A percentile compares a stretch with the other conserved stretches of the same genome.
Evolutionary conservation across 1,140 invertebrate species (phyloP).

Genomic region (Saccostrea echinata): DNA sequence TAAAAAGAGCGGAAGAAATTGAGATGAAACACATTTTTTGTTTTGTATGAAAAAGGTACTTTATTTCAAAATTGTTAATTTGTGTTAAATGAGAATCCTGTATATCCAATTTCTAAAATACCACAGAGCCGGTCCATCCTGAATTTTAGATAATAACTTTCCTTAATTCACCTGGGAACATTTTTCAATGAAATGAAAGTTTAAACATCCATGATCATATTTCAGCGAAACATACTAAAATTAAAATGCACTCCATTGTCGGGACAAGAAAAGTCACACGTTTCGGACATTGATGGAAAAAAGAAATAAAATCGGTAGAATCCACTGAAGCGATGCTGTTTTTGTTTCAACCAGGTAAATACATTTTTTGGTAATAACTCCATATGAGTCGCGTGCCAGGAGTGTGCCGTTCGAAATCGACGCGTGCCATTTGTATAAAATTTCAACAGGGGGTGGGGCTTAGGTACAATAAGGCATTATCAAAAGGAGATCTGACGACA

Average conservation of each 20-base stretch:
- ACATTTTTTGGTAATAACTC: neutral
- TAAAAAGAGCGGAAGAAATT: constrained; percentile 31
- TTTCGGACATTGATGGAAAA: neutral
- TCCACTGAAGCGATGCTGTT: neutral
- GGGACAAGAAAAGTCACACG: neutral
- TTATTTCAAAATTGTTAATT: constrained; percentile 35
- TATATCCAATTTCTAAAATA: neutral
- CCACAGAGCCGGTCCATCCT: neutral
- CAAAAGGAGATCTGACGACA: constrained; percentile 36
- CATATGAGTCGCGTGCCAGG: constrained; percentile 13
- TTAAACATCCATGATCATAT: neutral
- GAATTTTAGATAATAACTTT: neutral
- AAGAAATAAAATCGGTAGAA: neutral
- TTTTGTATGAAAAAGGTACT: constrained; percentile 29
- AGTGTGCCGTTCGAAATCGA: constrained; percentile 4
- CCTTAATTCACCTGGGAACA: neutral
- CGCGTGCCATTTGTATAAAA: constrained; percentile 36
- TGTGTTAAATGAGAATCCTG: neutral
- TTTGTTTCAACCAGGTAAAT: constrained; percentile 11
- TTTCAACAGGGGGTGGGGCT: constrained; percentile 31
- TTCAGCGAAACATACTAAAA: neutral
- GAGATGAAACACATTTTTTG: constrained; percentile 22
- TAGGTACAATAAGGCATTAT: constrained; percentile 32
- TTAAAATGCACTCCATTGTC: neutral
- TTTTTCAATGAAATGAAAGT: neutral